Percentiles rank a stretch among this genome's conserved stretches.
phyloP scores from a whole-genome alignment of 2,113 vertebrate species.

The Helogale parvula region DNA sequence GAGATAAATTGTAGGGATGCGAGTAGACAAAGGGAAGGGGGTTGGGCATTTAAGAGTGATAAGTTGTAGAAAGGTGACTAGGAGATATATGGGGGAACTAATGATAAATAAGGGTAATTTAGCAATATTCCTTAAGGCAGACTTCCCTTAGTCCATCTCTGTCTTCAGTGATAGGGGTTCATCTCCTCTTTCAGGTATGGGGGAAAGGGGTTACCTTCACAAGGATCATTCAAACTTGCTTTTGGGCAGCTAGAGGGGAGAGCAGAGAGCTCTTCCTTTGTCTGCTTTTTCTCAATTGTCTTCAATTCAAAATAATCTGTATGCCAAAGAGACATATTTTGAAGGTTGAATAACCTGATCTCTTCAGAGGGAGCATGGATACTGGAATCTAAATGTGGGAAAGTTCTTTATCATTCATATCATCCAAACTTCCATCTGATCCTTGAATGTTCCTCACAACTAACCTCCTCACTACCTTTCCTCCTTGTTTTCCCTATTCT shows the following conservation, averaged over 20 bases:
- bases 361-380: neutral
- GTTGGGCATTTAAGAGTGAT: neutral
- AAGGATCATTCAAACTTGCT: neutral
- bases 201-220: neutral
- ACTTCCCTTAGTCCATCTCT: neutral
- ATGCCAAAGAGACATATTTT: neutral
- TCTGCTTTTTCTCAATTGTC: neutral
- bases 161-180: neutral
- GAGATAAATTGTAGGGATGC: neutral
- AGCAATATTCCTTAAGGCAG: neutral
- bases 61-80: neutral
- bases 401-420: neutral
- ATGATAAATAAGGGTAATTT: neutral
- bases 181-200: neutral
- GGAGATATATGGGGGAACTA: neutral
- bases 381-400: neutral
- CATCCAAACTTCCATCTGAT: neutral
- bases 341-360: neutral
- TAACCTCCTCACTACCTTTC: neutral
- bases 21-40: neutral
- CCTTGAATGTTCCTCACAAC: neutral
- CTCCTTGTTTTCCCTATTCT: neutral
- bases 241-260: neutral
- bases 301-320: neutral
- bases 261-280: neutral